Evolutionary conservation across 2,113 vertebrate genomes (phyloP).

Genomic region (Danionella cerebrum): DNA sequence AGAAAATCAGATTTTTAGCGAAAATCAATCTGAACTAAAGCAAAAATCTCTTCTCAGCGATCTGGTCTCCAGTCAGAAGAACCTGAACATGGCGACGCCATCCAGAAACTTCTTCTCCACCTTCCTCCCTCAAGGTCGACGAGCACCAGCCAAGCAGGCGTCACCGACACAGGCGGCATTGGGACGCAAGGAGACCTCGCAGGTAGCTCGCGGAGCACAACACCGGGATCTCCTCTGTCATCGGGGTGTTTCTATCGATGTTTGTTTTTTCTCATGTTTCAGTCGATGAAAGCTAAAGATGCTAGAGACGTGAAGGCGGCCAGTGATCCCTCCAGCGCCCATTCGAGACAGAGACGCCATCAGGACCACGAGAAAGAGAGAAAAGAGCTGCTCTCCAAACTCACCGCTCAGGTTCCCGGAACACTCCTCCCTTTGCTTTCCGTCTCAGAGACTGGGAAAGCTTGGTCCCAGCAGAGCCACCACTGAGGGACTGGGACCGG

Average conservation of each 20-base stretch:
- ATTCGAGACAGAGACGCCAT: constrained; percentile 74
- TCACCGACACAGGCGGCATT: constrained; percentile 65
- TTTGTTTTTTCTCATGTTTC: constrained; percentile 32
- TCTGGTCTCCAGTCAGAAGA: constrained; percentile 81
- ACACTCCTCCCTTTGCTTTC: too few species aligned
- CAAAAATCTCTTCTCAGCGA: constrained; percentile 59
- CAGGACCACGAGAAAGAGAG: constrained; percentile 89
- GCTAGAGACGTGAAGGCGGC: constrained; percentile 69
- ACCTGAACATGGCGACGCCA: constrained; percentile 65
- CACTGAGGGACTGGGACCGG: too few species aligned
- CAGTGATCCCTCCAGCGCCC: constrained; percentile 47
- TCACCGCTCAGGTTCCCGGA: constrained; percentile 29
- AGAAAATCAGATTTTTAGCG: too few species aligned
- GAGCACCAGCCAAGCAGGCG: constrained; percentile 64
- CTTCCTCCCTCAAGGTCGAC: constrained; percentile 80
- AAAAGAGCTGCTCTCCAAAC: constrained; percentile 82
- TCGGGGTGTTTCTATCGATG: too few species aligned
- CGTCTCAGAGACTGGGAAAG: too few species aligned
- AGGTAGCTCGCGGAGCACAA: too few species aligned
- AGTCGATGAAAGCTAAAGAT: constrained; percentile 79
- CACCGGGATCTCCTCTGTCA: too few species aligned
- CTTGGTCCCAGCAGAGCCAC: too few species aligned
- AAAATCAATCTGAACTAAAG: too few species aligned
- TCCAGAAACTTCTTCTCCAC: constrained; percentile 84
- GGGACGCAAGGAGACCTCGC: constrained; percentile 74